Base-by-base conservation (phyloP, 92 coral and sea anemone species). In the Siderastrea siderea region DNA sequence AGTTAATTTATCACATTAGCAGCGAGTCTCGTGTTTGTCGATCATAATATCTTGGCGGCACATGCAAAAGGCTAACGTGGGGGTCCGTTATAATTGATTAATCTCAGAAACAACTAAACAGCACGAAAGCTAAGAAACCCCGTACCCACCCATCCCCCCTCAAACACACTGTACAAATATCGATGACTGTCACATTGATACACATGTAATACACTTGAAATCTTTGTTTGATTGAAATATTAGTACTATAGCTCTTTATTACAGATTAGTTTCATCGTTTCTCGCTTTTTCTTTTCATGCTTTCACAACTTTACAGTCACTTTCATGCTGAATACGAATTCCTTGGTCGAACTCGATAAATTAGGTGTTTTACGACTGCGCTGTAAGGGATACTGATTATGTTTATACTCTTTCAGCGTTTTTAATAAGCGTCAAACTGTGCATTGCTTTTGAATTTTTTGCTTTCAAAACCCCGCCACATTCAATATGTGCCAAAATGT, bases 151-250 rank as follows among this genome's bases (percentile, higher is more conserved):
- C 52, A 1, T 43, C 38, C 12, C 81, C 44, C 68, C 71, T 16
- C 7, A 47, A 16, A 47, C 5, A 62, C 51, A 45, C 3, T 43
- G n/a, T n/a, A 16, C 66, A 74, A 53, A 7, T 57, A 48, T 58
- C 5, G 13, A 59, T 43, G 67, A 76, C 54, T 58, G 81, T 51
- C 81, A 57, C 53, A 3, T 76, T 55, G 38, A 26, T 26, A 26
- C 38, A 26, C 38, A 26, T 26, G 38, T 26, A 57, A 76, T 76
- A 1, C 68, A 55, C 53, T 15, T 12, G 58, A 76, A 59, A 60
- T 59, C 81, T 77, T 74, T 77, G 81, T 77, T 77, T 77, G 43
- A 53, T 57, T 14, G 5, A 14, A 6, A 15, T 7, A 59, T 77
- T 46, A 77, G 66, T 6, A 43, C 13, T 12, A 14, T 3, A 74